These are phyloP conservation scores for Lycophotia porphyrea DNA, from an alignment of 2,888 invertebrate species.

Conservation along the genomic window DNA sequence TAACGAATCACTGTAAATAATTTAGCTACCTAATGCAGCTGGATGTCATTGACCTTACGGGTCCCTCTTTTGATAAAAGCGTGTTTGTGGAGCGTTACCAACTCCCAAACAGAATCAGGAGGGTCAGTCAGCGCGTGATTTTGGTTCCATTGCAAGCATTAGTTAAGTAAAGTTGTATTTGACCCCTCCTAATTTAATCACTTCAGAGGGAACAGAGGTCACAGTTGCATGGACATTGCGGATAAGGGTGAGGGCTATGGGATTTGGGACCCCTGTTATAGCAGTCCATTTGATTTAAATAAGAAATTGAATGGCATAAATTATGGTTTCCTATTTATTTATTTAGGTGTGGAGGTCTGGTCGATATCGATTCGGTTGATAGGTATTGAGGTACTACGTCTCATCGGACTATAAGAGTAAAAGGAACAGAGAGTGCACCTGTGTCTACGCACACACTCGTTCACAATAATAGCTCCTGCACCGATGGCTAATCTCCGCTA, in stretches of 20 bases:
- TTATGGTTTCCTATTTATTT: constrained; percentile 44
- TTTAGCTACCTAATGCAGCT: background rate
- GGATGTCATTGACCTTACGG: constrained; percentile 53
- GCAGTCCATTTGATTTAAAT: constrained; percentile 77
- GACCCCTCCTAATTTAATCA: constrained; percentile 66
- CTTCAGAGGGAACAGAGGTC: constrained; percentile 58
- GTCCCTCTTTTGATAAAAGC: constrained; percentile 29
- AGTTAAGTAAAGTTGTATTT: constrained; percentile 55
- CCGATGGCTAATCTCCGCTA: no score
- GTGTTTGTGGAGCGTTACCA: constrained; percentile 33
- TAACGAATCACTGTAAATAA: background rate
- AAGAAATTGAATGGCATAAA: constrained; percentile 70
- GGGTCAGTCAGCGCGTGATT: constrained; percentile 73
- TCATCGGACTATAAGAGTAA: no score
- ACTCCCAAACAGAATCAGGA: constrained; percentile 42
- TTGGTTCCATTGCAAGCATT: constrained; percentile 71
- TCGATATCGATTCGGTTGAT: background rate
- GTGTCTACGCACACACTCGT: no score
- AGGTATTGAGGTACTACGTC: background rate
- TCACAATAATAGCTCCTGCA: no score
- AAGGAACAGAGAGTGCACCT: no score
- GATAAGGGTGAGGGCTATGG: constrained; percentile 68
- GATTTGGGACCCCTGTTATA: constrained; percentile 63
- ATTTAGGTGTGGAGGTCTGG: constrained; percentile 21
- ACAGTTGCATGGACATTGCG: constrained; percentile 52